Percentiles rank a stretch among this genome's conserved stretches.
Evolutionary conservation across 2,113 vertebrate species (phyloP).

Genomic region (Anser brachyrhynchus): DNA sequence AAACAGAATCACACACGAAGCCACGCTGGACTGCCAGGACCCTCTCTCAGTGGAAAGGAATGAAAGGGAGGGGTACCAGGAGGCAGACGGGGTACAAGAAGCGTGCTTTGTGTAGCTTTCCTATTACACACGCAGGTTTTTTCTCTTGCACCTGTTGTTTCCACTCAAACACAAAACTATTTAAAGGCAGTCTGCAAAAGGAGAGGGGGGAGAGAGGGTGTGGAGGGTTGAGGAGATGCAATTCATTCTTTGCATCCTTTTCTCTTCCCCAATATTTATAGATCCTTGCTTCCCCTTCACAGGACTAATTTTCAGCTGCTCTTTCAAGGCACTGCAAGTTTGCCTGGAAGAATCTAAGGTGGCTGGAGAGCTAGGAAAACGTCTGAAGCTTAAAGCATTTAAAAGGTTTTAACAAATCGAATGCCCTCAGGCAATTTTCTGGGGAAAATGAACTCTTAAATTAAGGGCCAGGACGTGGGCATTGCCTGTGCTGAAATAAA

Average conservation of each 20-base stretch:
- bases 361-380: background rate
- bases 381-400: background rate
- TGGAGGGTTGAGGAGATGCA: background rate
- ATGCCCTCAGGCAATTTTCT: background rate
- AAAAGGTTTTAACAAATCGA: background rate
- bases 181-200: background rate
- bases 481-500: background rate
- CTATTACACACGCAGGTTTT: background rate
- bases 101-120: background rate
- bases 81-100: background rate
- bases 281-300: background rate
- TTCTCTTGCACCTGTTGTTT: slow-evolving; percentile 19
- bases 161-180: slow-evolving; percentile 22
- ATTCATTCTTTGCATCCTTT: background rate
- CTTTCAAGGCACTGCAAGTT: background rate
- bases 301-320: background rate
- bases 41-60: background rate
- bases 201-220: background rate
- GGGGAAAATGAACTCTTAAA: background rate
- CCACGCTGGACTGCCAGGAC: background rate
- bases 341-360: background rate
- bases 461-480: background rate
- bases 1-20: background rate
- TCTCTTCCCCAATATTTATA: background rate
- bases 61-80: background rate